phyloP scores from a whole-genome alignment of 2,888 invertebrate genomes.

The Machimus rusticus region DNA sequence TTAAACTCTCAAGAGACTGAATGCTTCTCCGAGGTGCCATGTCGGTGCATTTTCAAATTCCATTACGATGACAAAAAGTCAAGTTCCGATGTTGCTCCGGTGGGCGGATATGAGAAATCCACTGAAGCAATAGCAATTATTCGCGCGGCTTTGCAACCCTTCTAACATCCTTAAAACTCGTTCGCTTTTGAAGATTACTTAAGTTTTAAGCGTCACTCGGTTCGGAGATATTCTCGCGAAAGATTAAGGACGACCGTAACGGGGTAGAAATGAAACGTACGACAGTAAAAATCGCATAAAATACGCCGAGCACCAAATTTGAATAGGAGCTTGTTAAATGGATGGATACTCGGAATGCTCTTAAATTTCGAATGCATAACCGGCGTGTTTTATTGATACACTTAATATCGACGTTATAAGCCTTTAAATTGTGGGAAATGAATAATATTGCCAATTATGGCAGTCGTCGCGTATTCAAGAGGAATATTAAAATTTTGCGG shows the following conservation, averaged over 20 bases:
- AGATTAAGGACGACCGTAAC: background rate
- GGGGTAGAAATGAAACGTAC: background rate
- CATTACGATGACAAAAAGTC: background rate
- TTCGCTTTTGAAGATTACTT: background rate
- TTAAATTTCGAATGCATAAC: background rate
- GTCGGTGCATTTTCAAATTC: background rate
- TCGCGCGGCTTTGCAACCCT: background rate
- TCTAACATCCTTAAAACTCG: background rate
- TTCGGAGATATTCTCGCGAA: background rate
- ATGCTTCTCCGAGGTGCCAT: background rate
- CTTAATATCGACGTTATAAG: background rate
- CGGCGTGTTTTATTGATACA: background rate
- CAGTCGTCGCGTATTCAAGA: background rate
- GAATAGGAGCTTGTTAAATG: background rate
- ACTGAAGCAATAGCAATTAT: slow-evolving; percentile 22
- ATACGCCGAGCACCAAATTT: background rate
- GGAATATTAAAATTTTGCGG: background rate
- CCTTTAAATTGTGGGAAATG: background rate
- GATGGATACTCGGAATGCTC: background rate
- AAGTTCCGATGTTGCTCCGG: slow-evolving; percentile 14
- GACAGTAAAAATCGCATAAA: background rate
- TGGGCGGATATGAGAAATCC: slow-evolving; percentile 36
- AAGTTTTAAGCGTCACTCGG: background rate
- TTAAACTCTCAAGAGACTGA: background rate
- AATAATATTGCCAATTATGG: background rate